A percentile compares a stretch with the other conserved stretches of the same genome.
These are phyloP conservation scores for Phocoena sinus DNA, from an alignment of 2,113 vertebrate species.

Conservation along the genomic window DNA sequence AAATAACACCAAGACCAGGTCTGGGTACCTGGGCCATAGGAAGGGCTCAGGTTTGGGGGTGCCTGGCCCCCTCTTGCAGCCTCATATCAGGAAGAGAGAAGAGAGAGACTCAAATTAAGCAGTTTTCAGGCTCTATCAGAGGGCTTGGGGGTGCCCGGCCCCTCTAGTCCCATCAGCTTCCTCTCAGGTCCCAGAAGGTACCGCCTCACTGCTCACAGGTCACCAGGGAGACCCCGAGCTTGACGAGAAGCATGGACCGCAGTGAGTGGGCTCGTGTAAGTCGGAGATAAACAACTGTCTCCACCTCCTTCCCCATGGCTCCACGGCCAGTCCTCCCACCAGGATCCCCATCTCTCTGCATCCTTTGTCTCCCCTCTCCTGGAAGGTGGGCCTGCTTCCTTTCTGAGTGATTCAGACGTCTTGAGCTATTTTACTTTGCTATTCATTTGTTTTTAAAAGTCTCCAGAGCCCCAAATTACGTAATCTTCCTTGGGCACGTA, in stretches of 20 bases:
- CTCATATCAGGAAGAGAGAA: background rate
- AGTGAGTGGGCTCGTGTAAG: background rate
- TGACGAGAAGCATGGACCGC: fast-evolving
- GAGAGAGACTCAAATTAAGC: background rate
- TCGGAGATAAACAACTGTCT: background rate
- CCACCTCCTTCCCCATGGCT: fast-evolving
- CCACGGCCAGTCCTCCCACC: fast-evolving
- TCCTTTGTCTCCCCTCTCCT: fast-evolving
- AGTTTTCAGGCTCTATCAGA: fast-evolving
- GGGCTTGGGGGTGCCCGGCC: background rate
- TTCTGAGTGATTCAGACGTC: background rate
- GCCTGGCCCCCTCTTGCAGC: fast-evolving
- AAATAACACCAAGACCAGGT: too few relatives aligned
- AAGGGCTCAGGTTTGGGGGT: background rate
- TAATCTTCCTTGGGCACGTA: background rate
- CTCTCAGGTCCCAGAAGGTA: background rate
- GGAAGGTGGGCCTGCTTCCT: background rate
- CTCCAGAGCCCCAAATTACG: background rate
- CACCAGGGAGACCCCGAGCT: fast-evolving
- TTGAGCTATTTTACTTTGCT: background rate
- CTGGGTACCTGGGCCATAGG: too few relatives aligned
- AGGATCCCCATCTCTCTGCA: fast-evolving
- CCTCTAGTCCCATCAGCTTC: background rate
- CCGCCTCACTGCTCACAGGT: fast-evolving
- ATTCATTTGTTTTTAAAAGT: background rate